Evolutionary conservation across 1,140 invertebrate genomes (phyloP).

Genomic region (Scaptodrosophila lebanonensis): DNA sequence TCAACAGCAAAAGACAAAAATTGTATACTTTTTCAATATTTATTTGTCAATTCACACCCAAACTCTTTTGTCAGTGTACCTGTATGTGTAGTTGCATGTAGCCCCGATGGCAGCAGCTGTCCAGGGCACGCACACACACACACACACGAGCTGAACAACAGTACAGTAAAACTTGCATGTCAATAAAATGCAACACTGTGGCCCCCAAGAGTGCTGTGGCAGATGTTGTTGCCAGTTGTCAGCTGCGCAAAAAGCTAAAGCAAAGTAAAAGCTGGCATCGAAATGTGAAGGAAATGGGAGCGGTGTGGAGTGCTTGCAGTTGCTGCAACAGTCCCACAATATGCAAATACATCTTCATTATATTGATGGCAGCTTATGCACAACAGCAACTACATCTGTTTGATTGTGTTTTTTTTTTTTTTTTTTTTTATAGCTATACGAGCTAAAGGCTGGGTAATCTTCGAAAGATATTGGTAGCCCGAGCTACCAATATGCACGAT

Average conservation of each 20-base stretch:
- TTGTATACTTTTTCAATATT: too few relatives aligned
- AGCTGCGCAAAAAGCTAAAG: conserved; percentile 59
- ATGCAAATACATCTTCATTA: conserved; percentile 76
- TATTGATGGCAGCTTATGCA: conserved; percentile 74
- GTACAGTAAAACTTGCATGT: conserved; percentile 34
- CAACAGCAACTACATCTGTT: conserved; percentile 15
- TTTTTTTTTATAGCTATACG: too few relatives aligned
- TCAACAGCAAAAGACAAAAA: conserved; percentile 42
- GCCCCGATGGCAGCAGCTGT: conserved; percentile 45
- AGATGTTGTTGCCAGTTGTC: too few relatives aligned
- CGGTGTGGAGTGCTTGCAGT: background rate
- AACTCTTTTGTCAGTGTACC: too few relatives aligned
- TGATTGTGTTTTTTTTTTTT: too few relatives aligned
- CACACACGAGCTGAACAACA: background rate
- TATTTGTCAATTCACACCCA: too few relatives aligned
- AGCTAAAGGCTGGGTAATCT: too few relatives aligned
- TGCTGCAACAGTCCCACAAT: conserved; percentile 62
- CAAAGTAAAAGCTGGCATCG: conserved; percentile 40
- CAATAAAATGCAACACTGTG: conserved; percentile 50
- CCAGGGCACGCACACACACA: conserved; percentile 5
- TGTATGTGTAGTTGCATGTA: too few relatives aligned
- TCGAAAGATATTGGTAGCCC: too few relatives aligned
- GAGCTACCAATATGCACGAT: too few relatives aligned
- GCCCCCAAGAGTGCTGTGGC: conserved; percentile 44
- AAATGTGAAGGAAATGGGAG: background rate